Percentiles rank a stretch among this genome's conserved stretches.
Conservation (phyloP, 2,888 invertebrate species). For the Teleiodes luculella region DNA sequence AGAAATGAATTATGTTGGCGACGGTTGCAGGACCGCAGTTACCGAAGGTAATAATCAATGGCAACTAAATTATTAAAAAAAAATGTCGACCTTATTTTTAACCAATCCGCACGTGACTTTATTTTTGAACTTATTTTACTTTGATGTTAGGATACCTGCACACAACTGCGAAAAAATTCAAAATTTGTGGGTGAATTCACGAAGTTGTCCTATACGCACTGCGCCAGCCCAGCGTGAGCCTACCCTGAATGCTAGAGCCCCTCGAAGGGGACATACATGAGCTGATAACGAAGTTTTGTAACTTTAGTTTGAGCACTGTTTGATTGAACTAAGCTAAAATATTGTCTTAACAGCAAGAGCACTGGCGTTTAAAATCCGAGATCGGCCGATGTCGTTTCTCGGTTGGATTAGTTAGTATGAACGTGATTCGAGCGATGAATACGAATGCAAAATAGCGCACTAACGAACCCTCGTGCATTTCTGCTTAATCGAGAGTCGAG, state of each 20-base stretch:
- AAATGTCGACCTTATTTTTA: neutral
- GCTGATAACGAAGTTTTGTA: no score
- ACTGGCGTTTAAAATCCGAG: neutral
- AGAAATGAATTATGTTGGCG: neutral
- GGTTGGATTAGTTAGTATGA: neutral
- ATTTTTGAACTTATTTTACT: no score
- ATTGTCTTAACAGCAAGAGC: neutral
- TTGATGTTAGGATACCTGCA: no score
- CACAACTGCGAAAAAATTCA: no score
- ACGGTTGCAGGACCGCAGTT: neutral
- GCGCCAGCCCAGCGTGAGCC: no score
- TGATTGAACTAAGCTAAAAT: no score
- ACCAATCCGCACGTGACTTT: no score
- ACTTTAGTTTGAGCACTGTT: no score
- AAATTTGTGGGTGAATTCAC: no score
- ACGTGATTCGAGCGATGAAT: slow-evolving; percentile 11
- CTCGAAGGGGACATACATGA: no score
- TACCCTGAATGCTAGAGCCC: no score
- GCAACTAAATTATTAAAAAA: neutral
- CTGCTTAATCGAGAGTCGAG: slow-evolving; percentile 10
- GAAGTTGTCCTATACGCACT: no score
- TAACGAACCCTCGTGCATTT: slow-evolving; percentile 16
- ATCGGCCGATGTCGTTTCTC: neutral
- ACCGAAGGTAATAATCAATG: neutral
- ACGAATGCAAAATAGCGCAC: slow-evolving; percentile 14